These are phyloP conservation scores for Salvelinus fontinalis DNA, from an alignment of 2,113 vertebrate genomes.

Conservation along the genomic window DNA sequence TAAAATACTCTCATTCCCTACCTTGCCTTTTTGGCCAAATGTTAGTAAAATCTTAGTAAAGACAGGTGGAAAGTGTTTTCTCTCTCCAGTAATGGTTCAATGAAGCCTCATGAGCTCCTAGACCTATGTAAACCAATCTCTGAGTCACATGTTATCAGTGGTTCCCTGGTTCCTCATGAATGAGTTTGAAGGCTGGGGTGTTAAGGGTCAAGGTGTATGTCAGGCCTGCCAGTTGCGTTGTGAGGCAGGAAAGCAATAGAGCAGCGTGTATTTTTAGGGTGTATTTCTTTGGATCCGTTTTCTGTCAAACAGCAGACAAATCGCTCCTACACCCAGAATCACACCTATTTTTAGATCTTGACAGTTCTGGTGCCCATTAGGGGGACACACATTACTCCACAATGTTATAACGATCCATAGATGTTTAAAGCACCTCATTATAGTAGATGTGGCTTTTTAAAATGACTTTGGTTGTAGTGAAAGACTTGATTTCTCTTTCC, in stretches of 20 bases:
- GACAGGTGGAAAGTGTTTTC: too few species aligned
- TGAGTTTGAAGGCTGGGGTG: conserved; percentile 34
- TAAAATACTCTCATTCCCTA: too few species aligned
- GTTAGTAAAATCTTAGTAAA: too few species aligned
- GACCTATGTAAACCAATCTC: background rate
- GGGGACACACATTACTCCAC: conserved; percentile 14
- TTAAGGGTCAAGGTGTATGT: conserved; percentile 60
- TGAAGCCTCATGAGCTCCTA: background rate
- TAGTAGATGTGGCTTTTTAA: too few species aligned
- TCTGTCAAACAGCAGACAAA: conserved; percentile 51
- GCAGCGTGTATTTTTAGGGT: conserved; percentile 80
- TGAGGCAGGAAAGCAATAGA: conserved; percentile 44
- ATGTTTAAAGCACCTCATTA: background rate
- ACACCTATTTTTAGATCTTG: conserved; percentile 76
- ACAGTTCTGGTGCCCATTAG: conserved; percentile 19
- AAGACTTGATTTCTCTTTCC: too few species aligned
- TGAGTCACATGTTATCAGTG: conserved; percentile 9
- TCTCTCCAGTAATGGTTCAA: background rate
- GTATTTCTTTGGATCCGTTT: conserved; percentile 73
- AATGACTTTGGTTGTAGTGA: too few species aligned
- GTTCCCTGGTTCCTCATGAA: conserved; percentile 38
- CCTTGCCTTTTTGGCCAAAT: too few species aligned
- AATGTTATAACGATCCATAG: background rate
- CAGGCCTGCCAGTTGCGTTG: conserved; percentile 46
- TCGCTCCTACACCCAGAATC: conserved; percentile 42